A percentile compares a stretch with the other conserved stretches of the same genome.
phyloP scores from a whole-genome alignment of 2,888 invertebrate genomes.

The Nomada hirtipes region DNA sequence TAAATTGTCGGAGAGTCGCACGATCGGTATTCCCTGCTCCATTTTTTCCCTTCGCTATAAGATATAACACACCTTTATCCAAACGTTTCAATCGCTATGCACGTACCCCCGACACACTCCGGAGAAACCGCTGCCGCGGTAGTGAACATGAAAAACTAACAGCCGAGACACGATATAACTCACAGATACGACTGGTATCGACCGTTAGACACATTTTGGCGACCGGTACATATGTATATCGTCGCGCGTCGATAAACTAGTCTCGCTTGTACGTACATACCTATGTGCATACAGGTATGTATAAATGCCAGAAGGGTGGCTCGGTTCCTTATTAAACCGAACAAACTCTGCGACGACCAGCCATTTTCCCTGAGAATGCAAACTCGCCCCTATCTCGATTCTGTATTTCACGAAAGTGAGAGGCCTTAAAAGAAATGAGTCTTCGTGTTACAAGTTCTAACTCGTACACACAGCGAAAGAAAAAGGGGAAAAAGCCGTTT shows the following conservation, averaged over 20 bases:
- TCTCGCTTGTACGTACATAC: background rate
- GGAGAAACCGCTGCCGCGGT: constrained; percentile 11
- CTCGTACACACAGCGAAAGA: too few species aligned
- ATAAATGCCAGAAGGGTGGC: too few species aligned
- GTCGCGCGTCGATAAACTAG: constrained; percentile 25
- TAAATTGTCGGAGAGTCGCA: too few species aligned
- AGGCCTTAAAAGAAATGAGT: too few species aligned
- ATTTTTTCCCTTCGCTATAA: background rate
- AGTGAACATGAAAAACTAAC: constrained; percentile 3
- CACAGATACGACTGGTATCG: constrained; percentile 16
- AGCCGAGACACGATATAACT: background rate
- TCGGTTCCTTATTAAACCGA: too few species aligned
- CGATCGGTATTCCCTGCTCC: too few species aligned
- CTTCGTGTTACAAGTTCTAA: too few species aligned
- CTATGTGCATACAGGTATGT: too few species aligned
- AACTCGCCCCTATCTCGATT: constrained; percentile 48
- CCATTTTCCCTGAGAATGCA: constrained; percentile 46
- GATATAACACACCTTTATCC: background rate
- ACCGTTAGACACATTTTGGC: constrained; percentile 20
- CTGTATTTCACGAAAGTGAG: constrained; percentile 24
- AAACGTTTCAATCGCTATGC: background rate
- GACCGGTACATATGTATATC: background rate
- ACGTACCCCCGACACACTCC: constrained; percentile 4
- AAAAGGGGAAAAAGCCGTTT: constrained; percentile 8
- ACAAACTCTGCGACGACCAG: constrained; percentile 24